Evolutionary conservation across 2,797 vertebrate species (phyloP), one percentile per base, ranked within the genome.

Genomic region (Eutrigla gurnardus): DNA sequence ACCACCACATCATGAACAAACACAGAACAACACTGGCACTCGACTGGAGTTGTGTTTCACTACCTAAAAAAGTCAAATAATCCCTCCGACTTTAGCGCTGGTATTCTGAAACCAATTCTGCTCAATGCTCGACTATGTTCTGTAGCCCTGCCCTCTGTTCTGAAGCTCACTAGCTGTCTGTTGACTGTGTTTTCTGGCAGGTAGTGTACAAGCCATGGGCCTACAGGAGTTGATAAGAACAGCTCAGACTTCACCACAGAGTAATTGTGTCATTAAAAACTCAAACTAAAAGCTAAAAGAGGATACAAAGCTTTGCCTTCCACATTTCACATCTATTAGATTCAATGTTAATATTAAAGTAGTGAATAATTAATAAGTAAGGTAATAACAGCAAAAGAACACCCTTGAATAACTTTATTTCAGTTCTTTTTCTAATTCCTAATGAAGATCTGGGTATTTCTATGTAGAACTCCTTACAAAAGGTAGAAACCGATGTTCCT

Each of bases 161-260:
- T 25, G 25, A 25, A 25, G 25, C 53, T 15, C 15, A 17, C 15
- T 32, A n/a, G 65, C 8, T 45, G 25, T 36, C 7, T 33, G 54
- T 61, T 39, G 58, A 57, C 9, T 3, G 5, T 35, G 7, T 35
- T 25, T 25, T 25, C 25, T 46, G 60, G 46, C 40, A 46, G 37
- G 18, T 35, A 42, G 55, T 60, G 47, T 2, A 13, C 35, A 52
- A 35, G 4, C 12, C 3, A 47, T 43, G 37, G 32, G 33, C 43
- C 32, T 7, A 17, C 39, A 18, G 35, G 5, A 4, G 50, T n/a
- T 49, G 5, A 59, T 7, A 7, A 59, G 7, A 70, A 71, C 18
- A 53, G 50, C 61, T 74, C 53, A 71, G 62, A 68, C 10, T 11
- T 45, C 54, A 74, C 58, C 35, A 39, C 0, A 2, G 11, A 40